Percentiles rank a stretch among this genome's conserved stretches.
Evolutionary conservation across 2,113 vertebrate genomes (phyloP).

Genomic region (Vulpes ferrilata): DNA sequence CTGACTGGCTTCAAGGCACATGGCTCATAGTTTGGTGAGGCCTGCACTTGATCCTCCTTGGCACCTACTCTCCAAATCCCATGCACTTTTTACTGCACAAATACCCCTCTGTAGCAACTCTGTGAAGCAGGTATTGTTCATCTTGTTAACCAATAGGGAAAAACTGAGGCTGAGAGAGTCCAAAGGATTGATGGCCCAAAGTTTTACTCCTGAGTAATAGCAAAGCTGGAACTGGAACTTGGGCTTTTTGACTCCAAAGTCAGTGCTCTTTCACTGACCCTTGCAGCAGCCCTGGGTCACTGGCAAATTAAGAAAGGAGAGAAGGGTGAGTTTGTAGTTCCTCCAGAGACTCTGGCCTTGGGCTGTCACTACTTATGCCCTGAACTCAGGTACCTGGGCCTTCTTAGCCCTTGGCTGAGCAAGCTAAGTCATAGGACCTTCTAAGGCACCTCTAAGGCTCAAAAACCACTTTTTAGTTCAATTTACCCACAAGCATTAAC

Average conservation of each 20-base stretch:
- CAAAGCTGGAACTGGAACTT: background rate
- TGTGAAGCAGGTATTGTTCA: background rate
- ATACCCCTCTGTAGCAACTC: background rate
- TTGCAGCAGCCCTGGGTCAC: background rate
- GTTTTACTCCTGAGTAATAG: background rate
- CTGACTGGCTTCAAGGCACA: background rate
- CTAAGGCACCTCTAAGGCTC: background rate
- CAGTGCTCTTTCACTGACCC: background rate
- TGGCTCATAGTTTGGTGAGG: background rate
- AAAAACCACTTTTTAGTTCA: background rate
- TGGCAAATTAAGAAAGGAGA: background rate
- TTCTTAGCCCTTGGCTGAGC: background rate
- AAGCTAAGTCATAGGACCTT: background rate
- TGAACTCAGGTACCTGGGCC: background rate
- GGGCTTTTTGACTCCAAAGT: background rate
- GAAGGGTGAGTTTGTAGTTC: background rate
- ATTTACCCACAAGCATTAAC: background rate
- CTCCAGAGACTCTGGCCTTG: background rate
- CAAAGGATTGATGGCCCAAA: background rate
- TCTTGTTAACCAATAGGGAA: background rate
- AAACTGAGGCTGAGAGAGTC: background rate
- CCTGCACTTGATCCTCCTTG: background rate
- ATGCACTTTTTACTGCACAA: background rate
- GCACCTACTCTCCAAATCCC: background rate
- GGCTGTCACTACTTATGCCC: background rate